A percentile compares a stretch with the other conserved stretches of the same genome.
Evolutionary conservation across 2,797 vertebrate species (phyloP).

Genomic region (Sebastes goodei): DNA sequence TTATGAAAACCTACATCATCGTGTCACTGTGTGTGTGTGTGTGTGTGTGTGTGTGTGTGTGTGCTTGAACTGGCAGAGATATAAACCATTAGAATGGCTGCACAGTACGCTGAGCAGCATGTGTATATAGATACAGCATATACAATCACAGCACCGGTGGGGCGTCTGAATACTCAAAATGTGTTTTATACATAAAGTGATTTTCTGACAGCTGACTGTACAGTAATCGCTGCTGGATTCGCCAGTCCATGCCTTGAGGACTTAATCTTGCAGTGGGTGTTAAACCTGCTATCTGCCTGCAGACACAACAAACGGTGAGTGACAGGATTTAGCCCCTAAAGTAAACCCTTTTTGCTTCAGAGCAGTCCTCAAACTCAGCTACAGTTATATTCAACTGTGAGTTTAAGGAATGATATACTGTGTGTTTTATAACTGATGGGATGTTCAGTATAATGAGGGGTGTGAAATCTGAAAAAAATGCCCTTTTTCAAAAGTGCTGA

Average conservation of each 20-base stretch:
- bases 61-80: neutral
- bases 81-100: neutral
- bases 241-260: neutral
- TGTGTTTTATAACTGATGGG: neutral
- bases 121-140: neutral
- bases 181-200: neutral
- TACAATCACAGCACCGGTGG: neutral
- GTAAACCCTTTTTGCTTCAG: neutral
- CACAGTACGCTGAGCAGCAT: neutral
- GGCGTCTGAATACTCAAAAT: neutral
- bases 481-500: conserved; percentile 56
- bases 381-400: neutral
- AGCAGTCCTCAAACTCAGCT: neutral
- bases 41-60: neutral
- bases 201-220: neutral
- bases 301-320: neutral
- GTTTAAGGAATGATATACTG: neutral
- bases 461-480: conserved; percentile 1
- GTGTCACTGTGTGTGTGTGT: neutral
- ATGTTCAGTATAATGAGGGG: neutral
- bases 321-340: neutral
- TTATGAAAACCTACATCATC: conserved; percentile 2
- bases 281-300: neutral
- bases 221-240: neutral
- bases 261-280: neutral